A percentile compares a stretch with the other conserved stretches of the same genome.
These are phyloP conservation scores for Telenomus remus DNA, from an alignment of 1,140 invertebrate species.

Conservation along the genomic window DNA sequence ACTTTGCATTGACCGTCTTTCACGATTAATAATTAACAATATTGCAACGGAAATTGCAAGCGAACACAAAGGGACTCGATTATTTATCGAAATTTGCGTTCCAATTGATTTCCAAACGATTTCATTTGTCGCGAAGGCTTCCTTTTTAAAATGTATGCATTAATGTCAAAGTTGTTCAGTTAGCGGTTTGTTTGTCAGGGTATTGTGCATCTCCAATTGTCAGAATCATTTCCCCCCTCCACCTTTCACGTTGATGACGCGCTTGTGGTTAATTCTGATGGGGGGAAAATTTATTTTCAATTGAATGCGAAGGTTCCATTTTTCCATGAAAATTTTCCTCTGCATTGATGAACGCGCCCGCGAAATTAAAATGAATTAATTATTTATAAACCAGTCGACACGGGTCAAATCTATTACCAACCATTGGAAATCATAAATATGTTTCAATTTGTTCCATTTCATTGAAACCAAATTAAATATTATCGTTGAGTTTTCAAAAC, in stretches of 20 bases:
- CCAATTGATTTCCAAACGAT: slow-evolving; percentile 19
- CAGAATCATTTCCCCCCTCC: slow-evolving; percentile 7
- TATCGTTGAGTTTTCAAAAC: too few relatives aligned
- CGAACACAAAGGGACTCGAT: slow-evolving; percentile 17
- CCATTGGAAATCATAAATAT: too few relatives aligned
- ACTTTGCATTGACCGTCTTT: slow-evolving; percentile 14
- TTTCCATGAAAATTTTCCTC: too few relatives aligned
- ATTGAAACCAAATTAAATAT: too few relatives aligned
- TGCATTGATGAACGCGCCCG: too few relatives aligned
- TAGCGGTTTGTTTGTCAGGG: slow-evolving; percentile 28
- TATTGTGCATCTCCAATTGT: slow-evolving; percentile 7
- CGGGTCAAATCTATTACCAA: too few relatives aligned
- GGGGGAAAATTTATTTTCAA: too few relatives aligned
- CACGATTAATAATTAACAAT: slow-evolving; percentile 13
- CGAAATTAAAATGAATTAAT: too few relatives aligned
- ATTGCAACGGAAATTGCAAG: slow-evolving; percentile 16
- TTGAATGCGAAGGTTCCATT: too few relatives aligned
- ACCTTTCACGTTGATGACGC: slow-evolving; percentile 3
- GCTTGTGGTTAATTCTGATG: slow-evolving; percentile 4
- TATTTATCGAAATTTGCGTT: slow-evolving; percentile 31
- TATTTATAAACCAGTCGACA: too few relatives aligned
- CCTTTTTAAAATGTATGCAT: slow-evolving; percentile 30
- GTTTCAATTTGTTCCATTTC: too few relatives aligned
- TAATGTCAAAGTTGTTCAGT: slow-evolving; percentile 28
- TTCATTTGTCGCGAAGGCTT: slow-evolving; percentile 13